phyloP scores from a whole-genome alignment of 1,140 invertebrate genomes.

The Agrypnia vestita region DNA sequence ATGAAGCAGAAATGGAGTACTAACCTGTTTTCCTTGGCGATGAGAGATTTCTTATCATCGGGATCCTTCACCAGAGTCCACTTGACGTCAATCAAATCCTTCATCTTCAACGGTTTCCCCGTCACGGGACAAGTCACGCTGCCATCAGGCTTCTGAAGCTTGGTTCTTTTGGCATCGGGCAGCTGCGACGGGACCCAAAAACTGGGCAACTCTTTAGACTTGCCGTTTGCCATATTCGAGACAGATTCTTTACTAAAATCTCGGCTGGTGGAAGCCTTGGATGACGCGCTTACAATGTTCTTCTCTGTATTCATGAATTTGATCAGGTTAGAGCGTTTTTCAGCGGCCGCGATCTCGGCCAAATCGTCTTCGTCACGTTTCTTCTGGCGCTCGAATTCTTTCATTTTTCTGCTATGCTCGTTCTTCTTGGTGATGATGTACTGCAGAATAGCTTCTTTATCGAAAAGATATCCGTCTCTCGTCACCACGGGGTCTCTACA shows the following conservation, averaged over 20 bases:
- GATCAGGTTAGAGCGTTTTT: slow-evolving; percentile 79
- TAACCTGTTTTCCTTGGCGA: slow-evolving; percentile 78
- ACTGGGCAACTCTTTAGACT: slow-evolving; percentile 82
- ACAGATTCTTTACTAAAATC: slow-evolving; percentile 71
- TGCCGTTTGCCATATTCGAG: slow-evolving; percentile 83
- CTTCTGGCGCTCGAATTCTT: slow-evolving; percentile 80
- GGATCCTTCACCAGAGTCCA: slow-evolving; percentile 93
- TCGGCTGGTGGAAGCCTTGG: slow-evolving; percentile 50
- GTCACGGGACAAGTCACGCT: slow-evolving; percentile 42
- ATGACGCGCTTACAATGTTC: slow-evolving; percentile 76
- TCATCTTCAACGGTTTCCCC: slow-evolving; percentile 72
- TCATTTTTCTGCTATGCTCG: slow-evolving; percentile 91
- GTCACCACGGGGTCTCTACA: slow-evolving; percentile 77
- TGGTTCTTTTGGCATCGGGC: slow-evolving; percentile 84
- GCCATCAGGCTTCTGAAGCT: slow-evolving; percentile 87
- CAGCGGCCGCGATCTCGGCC: slow-evolving; percentile 60
- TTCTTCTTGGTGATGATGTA: slow-evolving; percentile 97
- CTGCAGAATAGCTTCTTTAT: slow-evolving; percentile 97
- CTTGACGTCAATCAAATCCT: slow-evolving; percentile 95
- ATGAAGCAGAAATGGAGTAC: neutral
- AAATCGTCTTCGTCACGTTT: slow-evolving; percentile 38
- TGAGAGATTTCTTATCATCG: slow-evolving; percentile 86
- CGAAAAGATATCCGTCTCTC: slow-evolving; percentile 94
- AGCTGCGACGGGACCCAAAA: slow-evolving; percentile 98
- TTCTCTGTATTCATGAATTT: slow-evolving; percentile 86